Base-by-base conservation (phyloP, 2,797 vertebrate species). In the Pipistrellus nathusii region DNA sequence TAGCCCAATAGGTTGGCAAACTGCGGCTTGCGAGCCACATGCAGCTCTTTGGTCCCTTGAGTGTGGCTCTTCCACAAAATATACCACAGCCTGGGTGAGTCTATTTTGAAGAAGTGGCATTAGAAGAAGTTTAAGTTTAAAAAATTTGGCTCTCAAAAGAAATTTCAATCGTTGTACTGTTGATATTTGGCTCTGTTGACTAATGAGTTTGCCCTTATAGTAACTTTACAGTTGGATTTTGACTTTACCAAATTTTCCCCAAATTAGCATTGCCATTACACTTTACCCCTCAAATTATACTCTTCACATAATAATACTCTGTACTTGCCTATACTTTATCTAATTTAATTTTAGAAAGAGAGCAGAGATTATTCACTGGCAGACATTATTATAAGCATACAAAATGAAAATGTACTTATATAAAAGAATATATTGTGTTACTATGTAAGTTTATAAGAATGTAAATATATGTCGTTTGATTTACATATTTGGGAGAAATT, bases 321-420 rank as follows among this genome's bases (percentile, higher is more conserved):
- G 21, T 87, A 68, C 41, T 94, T 92, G 55, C 25, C 53, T 92
- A 35, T 92, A 83, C 8, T 3, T 68, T 85, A 84, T 48, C 68
- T 86, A 81, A 85, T 71, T 83, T 93, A 87, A 75, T 48, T 93
- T 92, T 48, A 92, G 62, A 85, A 92, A 92, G 25, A 41, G 6
- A 41, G 38, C n/a, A 90, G 44, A 78, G 44, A 88, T 66, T 85
- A 81, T 76, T 69, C 62, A 85, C 32, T 89, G 53, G 77, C 21
- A 83, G 32, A 84, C 27, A 46, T 25, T 78, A 32, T 64, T 93
- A 62, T 14, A 93, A 73, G 38, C 62, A 75, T 75, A 48, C 35
- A 93, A 93, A 93, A 59, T 82, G 44, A 94, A 57, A 88, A 68
- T 35, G 23, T 48, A 51, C 32, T 82, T 82, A 69, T 64, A 68